Percentiles rank a stretch among this genome's conserved stretches.
Conservation (phyloP, 2,797 vertebrate genomes). For the Coluber constrictor region DNA sequence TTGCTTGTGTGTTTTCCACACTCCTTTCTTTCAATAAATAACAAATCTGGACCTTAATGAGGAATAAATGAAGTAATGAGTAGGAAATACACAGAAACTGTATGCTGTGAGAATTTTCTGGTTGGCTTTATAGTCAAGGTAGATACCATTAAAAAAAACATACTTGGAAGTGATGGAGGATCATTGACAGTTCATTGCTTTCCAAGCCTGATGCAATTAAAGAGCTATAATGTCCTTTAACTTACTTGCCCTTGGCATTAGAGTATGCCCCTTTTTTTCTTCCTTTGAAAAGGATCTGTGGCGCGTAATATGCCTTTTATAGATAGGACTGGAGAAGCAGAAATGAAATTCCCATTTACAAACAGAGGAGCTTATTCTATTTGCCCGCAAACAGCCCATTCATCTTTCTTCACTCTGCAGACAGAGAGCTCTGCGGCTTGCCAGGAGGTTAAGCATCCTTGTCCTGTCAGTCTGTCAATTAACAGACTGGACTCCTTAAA, state of each 20-base stretch:
- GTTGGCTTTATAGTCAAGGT: conserved; percentile 50
- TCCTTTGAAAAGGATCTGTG: background rate
- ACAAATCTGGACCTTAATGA: conserved; percentile 49
- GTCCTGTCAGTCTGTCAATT: conserved; percentile 39
- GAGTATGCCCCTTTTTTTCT: background rate
- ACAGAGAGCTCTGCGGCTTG: background rate
- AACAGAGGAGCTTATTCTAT: background rate
- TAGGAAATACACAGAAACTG: conserved; percentile 40
- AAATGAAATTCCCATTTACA: background rate
- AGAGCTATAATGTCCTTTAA: conserved; percentile 51
- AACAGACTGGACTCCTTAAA: conserved; percentile 6
- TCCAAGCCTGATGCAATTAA: conserved; percentile 56
- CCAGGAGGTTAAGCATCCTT: conserved; percentile 36
- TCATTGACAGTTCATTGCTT: conserved; percentile 52
- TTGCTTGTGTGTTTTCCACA: background rate
- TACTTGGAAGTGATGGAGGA: conserved; percentile 36
- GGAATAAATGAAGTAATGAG: conserved; percentile 32
- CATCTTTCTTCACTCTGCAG: background rate
- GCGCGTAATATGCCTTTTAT: conserved; percentile 15
- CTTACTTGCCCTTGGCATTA: conserved; percentile 49
- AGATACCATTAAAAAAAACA: conserved; percentile 33
- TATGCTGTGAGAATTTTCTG: conserved; percentile 48
- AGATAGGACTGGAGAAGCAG: conserved; percentile 6
- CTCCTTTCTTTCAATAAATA: conserved; percentile 32
- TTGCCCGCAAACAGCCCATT: conserved; percentile 15